Base-by-base conservation (phyloP, 2,797 vertebrate species). In the Eulemur mongoz region DNA sequence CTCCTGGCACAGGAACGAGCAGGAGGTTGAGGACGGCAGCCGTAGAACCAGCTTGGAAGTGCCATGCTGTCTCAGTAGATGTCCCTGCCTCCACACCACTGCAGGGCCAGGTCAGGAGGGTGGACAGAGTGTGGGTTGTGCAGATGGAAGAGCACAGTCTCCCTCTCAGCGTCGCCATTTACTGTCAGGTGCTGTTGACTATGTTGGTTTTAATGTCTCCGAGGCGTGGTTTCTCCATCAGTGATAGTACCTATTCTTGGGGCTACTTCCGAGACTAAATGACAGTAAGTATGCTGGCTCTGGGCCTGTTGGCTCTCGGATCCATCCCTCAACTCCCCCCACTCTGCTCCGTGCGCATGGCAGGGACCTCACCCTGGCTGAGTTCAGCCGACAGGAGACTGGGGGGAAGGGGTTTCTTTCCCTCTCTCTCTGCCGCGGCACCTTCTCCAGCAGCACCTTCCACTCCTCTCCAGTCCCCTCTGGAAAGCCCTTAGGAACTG, bases 1-100 rank as follows among this genome's bases (percentile, higher is more conserved):
- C 79, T 95, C 2, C 63, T 88, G 82, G 98, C 95, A 96, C 81
- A 94, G 97, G 96, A 94, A 92, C 1, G 0, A 13, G 76, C 40
- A 86, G 84, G 35, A 88, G 15, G 5, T 87, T 67, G 86, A 94
- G 97, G 73, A 86, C 14, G 14, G 0, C 94, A 54, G 84, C 95
- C 5, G 3, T n/a, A 48, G 61, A 97, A 94, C 63, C 40, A 70
- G 88, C 45, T 95, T 73, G 82, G 84, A 63, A 88, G 25, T 65
- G 54, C 96, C 48, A 82, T 43, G 50, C 30, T 0, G 35, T 89
- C 93, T 9, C 38, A 67, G 52, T 69, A 63, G 80, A 82, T 8
- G 17, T 30, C 15, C 17, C 59, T 23, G 40, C 2, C 43, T 61
- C 69, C 50, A n/a, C 35, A 54, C 45, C n/a, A 57, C 43, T 23